phyloP scores from a whole-genome alignment of 2,888 invertebrate genomes.

The Brachyptera putata region DNA sequence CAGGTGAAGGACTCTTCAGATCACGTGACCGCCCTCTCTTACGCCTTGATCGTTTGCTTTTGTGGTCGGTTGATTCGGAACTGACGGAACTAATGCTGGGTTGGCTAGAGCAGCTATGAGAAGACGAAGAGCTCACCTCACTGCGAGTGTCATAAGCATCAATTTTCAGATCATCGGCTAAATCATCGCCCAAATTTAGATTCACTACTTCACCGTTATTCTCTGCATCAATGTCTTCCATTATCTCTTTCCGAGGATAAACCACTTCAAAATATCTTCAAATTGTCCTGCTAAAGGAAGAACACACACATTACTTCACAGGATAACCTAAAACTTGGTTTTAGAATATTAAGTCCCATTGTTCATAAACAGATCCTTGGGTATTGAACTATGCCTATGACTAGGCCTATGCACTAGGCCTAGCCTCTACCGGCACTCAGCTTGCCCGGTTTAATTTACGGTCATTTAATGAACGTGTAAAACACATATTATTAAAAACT shows the following conservation, averaged over 20 bases:
- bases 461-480: conserved; percentile 11
- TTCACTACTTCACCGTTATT: conserved; percentile 30
- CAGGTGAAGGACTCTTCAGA: conserved; percentile 41
- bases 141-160: conserved; percentile 74
- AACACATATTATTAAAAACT: background rate
- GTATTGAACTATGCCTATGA: background rate
- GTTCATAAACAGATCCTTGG: background rate
- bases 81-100: conserved; percentile 78
- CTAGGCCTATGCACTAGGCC: background rate
- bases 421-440: conserved; percentile 8
- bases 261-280: too few relatives aligned
- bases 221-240: conserved; percentile 31
- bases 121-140: conserved; percentile 81
- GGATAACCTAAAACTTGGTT: background rate
- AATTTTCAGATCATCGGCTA: conserved; percentile 63
- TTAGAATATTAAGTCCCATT: conserved; percentile 14
- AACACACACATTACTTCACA: conserved; percentile 11
- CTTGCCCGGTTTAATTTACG: conserved; percentile 10
- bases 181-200: conserved; percentile 54
- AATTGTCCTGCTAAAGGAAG: conserved; percentile 7
- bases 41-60: conserved; percentile 38
- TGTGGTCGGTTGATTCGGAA: conserved; percentile 56
- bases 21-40: conserved; percentile 32
- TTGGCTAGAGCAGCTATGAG: conserved; percentile 61
- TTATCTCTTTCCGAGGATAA: conserved; percentile 6